Evolutionary conservation across 1,140 invertebrate genomes (phyloP).

Genomic region (Limonius californicus): DNA sequence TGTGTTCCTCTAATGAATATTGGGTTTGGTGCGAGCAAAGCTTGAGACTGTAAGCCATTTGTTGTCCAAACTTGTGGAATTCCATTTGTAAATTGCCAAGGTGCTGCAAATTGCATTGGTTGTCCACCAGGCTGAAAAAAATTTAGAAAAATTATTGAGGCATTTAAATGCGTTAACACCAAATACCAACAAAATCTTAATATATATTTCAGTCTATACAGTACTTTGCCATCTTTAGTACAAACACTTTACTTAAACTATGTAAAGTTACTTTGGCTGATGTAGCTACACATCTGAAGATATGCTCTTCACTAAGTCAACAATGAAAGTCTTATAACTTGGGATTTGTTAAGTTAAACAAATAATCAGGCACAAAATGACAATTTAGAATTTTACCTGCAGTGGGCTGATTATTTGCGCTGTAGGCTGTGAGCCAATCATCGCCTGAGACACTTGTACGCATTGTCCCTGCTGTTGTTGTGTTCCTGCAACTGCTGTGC

Average conservation of each 20-base stretch:
- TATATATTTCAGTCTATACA: no score
- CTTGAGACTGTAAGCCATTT: slow-evolving; percentile 63
- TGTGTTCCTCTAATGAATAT: slow-evolving; percentile 81
- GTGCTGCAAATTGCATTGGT: slow-evolving; percentile 58
- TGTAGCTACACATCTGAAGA: no score
- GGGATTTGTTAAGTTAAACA: no score
- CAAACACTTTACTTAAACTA: no score
- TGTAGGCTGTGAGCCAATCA: slow-evolving; percentile 55
- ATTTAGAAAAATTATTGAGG: no score
- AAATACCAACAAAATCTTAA: no score
- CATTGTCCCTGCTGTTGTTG: slow-evolving; percentile 55
- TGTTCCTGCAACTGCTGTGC: slow-evolving; percentile 44
- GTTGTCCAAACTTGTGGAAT: slow-evolving; percentile 66
- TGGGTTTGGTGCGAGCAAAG: slow-evolving; percentile 67
- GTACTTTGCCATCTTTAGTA: background rate
- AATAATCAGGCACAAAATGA: no score
- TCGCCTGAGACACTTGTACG: slow-evolving; percentile 63
- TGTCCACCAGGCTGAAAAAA: slow-evolving; percentile 52
- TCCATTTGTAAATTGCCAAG: slow-evolving; percentile 57
- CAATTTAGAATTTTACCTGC: no score
- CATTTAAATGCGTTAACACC: no score
- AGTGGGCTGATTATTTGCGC: slow-evolving; percentile 63
- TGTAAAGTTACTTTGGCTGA: no score
- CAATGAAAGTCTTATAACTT: no score
- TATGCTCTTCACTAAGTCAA: no score